Percentiles rank a stretch among this genome's conserved stretches.
phyloP scores from a whole-genome alignment of 2,797 vertebrate species.

The Aulostomus chinensis region DNA sequence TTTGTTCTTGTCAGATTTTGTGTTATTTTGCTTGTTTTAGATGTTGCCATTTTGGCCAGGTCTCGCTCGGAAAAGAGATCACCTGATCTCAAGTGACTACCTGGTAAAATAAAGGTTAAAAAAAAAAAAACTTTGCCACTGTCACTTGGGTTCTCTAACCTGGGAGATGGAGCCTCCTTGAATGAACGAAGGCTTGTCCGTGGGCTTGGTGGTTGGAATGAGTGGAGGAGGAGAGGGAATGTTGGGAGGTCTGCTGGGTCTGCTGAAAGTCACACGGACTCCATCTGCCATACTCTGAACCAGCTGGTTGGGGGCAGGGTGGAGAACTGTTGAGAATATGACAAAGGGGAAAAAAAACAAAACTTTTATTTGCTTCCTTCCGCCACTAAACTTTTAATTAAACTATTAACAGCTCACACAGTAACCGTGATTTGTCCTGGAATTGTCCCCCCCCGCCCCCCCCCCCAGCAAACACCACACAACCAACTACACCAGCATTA shows the following conservation, averaged over 20 bases:
- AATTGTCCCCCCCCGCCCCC: no score
- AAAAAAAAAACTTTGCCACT: neutral
- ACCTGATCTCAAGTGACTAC: no score
- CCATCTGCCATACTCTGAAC: slow-evolving; percentile 89
- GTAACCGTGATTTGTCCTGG: neutral
- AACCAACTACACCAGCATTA: slow-evolving; percentile 3
- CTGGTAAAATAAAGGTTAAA: no score
- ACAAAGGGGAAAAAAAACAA: neutral
- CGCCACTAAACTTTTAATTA: neutral
- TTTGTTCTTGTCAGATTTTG: no score
- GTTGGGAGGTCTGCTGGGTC: slow-evolving; percentile 89
- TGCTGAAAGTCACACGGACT: slow-evolving; percentile 88
- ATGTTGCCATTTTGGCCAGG: no score
- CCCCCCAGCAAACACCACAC: slow-evolving; percentile 15
- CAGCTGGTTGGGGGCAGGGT: slow-evolving; percentile 91
- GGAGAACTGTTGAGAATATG: slow-evolving; percentile 84
- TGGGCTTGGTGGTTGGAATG: slow-evolving; percentile 97
- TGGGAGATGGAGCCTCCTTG: slow-evolving; percentile 98
- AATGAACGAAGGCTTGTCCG: slow-evolving; percentile 97
- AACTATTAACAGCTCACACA: neutral
- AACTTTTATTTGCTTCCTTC: neutral
- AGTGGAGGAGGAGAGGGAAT: slow-evolving; percentile 94
- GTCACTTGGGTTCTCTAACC: slow-evolving; percentile 72
- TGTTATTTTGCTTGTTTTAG: no score
- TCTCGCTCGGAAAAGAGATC: no score